Evolutionary conservation across 2,113 vertebrate genomes (phyloP), one percentile per base, ranked within the genome.

Genomic region (Gavia stellata): DNA sequence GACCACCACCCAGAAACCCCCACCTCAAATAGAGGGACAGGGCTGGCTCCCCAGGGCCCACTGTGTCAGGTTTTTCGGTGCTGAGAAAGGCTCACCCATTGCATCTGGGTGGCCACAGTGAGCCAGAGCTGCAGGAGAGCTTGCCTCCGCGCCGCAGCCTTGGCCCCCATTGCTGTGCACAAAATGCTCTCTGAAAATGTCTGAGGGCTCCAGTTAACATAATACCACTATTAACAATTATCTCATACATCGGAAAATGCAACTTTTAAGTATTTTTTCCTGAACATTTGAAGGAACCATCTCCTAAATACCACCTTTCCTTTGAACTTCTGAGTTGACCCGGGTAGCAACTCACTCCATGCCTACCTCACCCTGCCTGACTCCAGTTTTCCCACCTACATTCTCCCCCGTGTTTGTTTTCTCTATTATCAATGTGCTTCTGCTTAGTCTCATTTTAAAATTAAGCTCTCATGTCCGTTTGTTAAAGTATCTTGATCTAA

Each of bases 81-180:
- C 59, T 58, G 13, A 81, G 62, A 34, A 67, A 70, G 81, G 45
- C n/a, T 34, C 24, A 17, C 19, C 38, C 19, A 5, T 33, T 55
- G 63, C 38, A 84, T 8, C 4, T 17, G 44, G 21, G 42, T 13
- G 25, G 47, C 36, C 40, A 79, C 29, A 15, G 1, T 7, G 26
- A 59, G 47, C 12, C 31, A 34, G 31, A 42, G 28, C 16, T 65
- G 44, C 45, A 49, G 65, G 24, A 75, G 38, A 65, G 29, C 33
- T 50, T 80, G n/a, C n/a, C 34, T 71, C 15, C 1, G 40, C 1
- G 0, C 6, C 7, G 2, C 3, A 10, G 23, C 5, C 8, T 3
- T 4, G 6, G 23, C 18, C 45, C 29, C 38, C 63, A 4, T 1
- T 45, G 13, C 59, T 38, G 34, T 12, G 36, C 56, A 71, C 25